Evolutionary conservation across 2,797 vertebrate species (phyloP).

Genomic region (Notoglanidium macrostoma): DNA sequence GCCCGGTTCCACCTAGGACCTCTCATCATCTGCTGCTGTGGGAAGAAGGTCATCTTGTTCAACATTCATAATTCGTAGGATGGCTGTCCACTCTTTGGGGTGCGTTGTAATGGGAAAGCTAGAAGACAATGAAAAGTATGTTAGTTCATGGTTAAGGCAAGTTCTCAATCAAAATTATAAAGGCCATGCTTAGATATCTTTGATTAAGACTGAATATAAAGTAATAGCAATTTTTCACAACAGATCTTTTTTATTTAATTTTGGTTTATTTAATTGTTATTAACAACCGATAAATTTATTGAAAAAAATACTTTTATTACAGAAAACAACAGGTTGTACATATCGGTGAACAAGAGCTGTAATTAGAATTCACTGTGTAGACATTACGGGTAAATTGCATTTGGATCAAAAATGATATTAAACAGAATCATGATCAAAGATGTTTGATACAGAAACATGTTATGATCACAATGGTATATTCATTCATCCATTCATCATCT

Average conservation of each 20-base stretch:
- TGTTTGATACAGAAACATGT: neutral
- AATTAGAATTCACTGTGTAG: neutral
- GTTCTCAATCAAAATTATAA: neutral
- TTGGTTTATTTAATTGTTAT: neutral
- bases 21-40: slow-evolving; percentile 99
- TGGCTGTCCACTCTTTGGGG: slow-evolving; percentile 84
- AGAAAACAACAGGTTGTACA: neutral
- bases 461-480: neutral
- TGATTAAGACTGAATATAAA: neutral
- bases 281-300: neutral
- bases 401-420: neutral
- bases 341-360: neutral
- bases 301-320: neutral
- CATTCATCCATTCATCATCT: too few relatives aligned
- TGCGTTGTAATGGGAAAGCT: slow-evolving; percentile 69
- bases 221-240: neutral
- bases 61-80: slow-evolving; percentile 99
- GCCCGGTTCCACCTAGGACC: slow-evolving; percentile 99
- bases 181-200: neutral
- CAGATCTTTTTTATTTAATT: neutral
- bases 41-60: slow-evolving; percentile 99
- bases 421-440: neutral
- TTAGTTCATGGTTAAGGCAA: slow-evolving; percentile 18
- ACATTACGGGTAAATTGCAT: neutral
- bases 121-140: slow-evolving; percentile 61